Base-by-base conservation (phyloP, 2,888 invertebrate species). In the Polydrusus tereticollis region DNA sequence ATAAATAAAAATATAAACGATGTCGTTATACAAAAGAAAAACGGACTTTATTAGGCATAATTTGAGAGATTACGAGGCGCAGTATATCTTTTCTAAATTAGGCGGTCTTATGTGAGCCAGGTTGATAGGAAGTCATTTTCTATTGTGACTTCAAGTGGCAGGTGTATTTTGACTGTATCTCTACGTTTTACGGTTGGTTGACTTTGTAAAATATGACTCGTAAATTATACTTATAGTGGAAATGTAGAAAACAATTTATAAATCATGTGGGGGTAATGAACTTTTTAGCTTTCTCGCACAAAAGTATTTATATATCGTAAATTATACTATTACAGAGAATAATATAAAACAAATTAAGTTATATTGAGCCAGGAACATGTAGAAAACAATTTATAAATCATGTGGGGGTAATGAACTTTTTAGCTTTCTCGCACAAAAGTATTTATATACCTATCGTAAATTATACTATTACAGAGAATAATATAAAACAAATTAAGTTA, bases 1-100 rank as follows among this genome's bases (percentile, higher is more conserved):
- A 67, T 58, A 67, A 58, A 67, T 67, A 67, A 67, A 57, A 58
- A 67, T 16, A 47, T 67, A 67, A 67, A 47, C 58, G 67, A 12
- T 5, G 58, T 55, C 58, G 55, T 67, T 67, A 63, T 47, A 52
- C 47, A 5, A 50, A 45, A 60, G 52, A 36, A 36, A 64, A 64
- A 14, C 55, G 52, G 41, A 16, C 43, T 38, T 50, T 45, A 67
- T 67, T 58, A 47, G 67, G 33, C 58, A 58, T 67, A 67, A 67
- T 67, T 67, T 58, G 67, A 58, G 33, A 58, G 67, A 67, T 67
- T 67, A 67, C 8, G n/a, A 41, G 43, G 59, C 14, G 43, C 26
- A 58, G 58, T 58, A 58, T 67, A 58, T 58, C 67, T 67, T 58
- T 29, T 67, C 20, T 45, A 67, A 67, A 67, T 67, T 58, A 21